Base-by-base conservation (phyloP, 2,888 invertebrate species). In the Hydriomena furcata region DNA sequence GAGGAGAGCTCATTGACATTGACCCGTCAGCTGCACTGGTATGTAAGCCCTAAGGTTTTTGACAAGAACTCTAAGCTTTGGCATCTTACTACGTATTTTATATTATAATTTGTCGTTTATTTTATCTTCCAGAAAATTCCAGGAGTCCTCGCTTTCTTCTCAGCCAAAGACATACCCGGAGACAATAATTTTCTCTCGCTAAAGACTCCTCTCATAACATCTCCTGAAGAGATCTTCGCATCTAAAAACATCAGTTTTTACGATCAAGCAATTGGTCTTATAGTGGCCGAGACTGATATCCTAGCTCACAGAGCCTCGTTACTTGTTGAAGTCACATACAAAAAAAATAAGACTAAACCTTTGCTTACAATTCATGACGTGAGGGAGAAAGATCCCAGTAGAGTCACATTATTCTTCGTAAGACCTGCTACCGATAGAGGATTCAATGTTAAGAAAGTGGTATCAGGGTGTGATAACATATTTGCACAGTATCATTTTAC, bases 121-220 rank as follows among this genome's bases (percentile, higher is more conserved):
- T 82, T 2, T 17, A 2, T 17, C 4, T 17, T 80, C 23, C 69
- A 94, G 92, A 84, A 79, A 44, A 72, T 92, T 36, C 89, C 92
- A n/a, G 95, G 95, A 3, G 94, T 95, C 0, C 73, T 93, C 27
- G 92, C 92, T 3, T 93, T 93, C 59, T 91, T 92, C 46, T 85
- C 91, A 25, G 93, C 93, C 5, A 91, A 92, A 67, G 94, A 95
- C 63, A 91, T 95, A 38, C 94, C 94, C 0, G 94, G 94, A 0
- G 73, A 73, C 31, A 95, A 95, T 73, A 77, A 79, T 25, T 93
- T 91, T 61, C 72, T 42, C 5, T 52, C 52, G 5, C 28, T 52
- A 2, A 52, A 52, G 3, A 36, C 46, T 23, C 52, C 46, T n/a
- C 1, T 34, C 1, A 12, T 52, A 10, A 34, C 7, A n/a, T 8